These are phyloP conservation scores for Linurgus olivaceus DNA, from an alignment of 2,797 vertebrate species.

Conservation along the genomic window DNA sequence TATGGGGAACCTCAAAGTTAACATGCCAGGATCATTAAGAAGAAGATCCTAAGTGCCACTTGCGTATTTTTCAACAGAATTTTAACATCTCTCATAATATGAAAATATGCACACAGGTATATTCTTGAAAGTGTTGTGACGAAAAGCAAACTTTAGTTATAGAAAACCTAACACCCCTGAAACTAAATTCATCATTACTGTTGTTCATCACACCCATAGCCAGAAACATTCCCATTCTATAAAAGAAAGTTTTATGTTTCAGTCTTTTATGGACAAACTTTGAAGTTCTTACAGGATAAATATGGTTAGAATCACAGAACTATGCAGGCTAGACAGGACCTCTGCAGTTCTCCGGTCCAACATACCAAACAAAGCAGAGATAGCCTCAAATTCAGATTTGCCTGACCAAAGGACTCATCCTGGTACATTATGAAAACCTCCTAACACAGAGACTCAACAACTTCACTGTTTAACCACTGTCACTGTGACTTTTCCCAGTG, in stretches of 20 bases:
- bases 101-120: background rate
- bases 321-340: background rate
- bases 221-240: background rate
- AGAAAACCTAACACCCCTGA: background rate
- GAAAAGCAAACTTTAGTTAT: background rate
- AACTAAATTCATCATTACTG: background rate
- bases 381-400: background rate
- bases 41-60: background rate
- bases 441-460: background rate
- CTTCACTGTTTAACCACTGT: background rate
- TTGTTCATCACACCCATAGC: background rate
- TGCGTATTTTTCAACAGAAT: background rate
- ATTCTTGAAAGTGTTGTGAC: background rate
- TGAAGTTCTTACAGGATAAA: background rate
- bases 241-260: background rate
- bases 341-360: background rate
- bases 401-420: background rate
- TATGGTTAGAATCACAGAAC: background rate
- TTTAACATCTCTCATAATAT: background rate
- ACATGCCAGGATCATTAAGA: background rate
- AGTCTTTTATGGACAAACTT: background rate
- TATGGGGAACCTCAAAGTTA: background rate
- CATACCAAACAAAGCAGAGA: background rate
- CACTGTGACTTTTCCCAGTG: background rate
- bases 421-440: background rate